These are phyloP conservation scores for Limenitis camilla DNA, from an alignment of 2,888 invertebrate species.

Conservation along the genomic window DNA sequence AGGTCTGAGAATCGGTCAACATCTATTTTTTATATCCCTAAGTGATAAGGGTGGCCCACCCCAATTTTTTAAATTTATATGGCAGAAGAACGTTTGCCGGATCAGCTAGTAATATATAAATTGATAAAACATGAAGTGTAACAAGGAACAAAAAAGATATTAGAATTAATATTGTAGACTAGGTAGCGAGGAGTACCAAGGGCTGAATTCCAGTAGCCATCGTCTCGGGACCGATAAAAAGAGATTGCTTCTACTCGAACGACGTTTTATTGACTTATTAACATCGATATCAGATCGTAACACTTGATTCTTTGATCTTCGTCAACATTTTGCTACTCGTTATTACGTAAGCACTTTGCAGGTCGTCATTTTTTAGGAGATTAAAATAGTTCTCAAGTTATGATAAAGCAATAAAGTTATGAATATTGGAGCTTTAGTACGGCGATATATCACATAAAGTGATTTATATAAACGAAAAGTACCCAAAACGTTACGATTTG, in stretches of 20 bases:
- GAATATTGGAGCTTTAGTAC: no score
- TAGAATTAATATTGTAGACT: conserved; percentile 8
- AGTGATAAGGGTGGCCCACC: no score
- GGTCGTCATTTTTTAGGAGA: neutral
- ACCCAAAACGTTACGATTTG: no score
- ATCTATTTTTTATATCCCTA: no score
- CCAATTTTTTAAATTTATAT: no score
- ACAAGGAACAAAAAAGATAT: conserved; percentile 1
- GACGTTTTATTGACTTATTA: conserved; percentile 74
- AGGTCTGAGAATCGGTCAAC: no score
- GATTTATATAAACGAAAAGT: no score
- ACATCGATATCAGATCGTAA: conserved; percentile 73
- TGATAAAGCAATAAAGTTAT: no score
- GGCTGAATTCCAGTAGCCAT: conserved; percentile 61
- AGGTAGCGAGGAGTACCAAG: conserved; percentile 42
- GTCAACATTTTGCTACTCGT: conserved; percentile 56
- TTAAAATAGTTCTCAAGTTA: neutral
- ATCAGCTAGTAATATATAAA: no score
- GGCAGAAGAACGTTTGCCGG: no score
- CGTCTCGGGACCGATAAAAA: conserved; percentile 69
- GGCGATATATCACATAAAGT: no score
- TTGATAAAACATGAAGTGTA: neutral
- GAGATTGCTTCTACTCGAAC: conserved; percentile 70
- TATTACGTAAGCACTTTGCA: conserved; percentile 37
- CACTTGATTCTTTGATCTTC: conserved; percentile 68